Conservation (phyloP, 2,113 vertebrate genomes). For the Chloropsis hardwickii region DNA sequence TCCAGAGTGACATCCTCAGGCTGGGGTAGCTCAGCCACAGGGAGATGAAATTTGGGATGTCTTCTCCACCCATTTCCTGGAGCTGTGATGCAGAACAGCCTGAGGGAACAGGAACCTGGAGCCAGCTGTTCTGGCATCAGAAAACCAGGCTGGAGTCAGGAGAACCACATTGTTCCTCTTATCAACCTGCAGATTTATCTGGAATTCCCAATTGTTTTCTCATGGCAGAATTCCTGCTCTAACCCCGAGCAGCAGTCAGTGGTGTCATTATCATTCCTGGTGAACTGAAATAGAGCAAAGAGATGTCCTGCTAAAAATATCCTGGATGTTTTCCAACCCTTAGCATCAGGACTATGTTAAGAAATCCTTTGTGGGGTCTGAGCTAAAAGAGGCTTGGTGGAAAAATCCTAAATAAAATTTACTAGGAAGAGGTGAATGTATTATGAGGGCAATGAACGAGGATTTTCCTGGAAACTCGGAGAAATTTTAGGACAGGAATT, state of each 20-base stretch:
- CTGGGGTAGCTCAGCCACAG: neutral
- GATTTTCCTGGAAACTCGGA: neutral
- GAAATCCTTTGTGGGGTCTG: neutral
- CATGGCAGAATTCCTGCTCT: neutral
- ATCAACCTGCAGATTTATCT: neutral
- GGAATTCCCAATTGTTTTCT: neutral
- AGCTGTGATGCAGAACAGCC: neutral
- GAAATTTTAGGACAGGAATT: neutral
- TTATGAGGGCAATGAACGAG: fast-evolving
- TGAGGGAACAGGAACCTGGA: neutral
- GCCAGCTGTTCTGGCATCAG: neutral
- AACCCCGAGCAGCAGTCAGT: neutral
- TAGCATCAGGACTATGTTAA: neutral
- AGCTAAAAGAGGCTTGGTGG: neutral
- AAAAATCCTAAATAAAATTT: neutral
- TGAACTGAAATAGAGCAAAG: neutral
- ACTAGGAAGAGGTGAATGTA: neutral
- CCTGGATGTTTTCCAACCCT: neutral
- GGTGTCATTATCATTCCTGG: neutral
- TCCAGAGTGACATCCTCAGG: neutral
- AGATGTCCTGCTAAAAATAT: neutral
- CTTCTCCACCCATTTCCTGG: neutral
- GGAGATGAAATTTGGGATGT: neutral
- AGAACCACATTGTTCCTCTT: neutral
- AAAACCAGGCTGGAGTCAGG: neutral